Conservation (phyloP, 2,888 invertebrate genomes). For the Norana najaformis region DNA sequence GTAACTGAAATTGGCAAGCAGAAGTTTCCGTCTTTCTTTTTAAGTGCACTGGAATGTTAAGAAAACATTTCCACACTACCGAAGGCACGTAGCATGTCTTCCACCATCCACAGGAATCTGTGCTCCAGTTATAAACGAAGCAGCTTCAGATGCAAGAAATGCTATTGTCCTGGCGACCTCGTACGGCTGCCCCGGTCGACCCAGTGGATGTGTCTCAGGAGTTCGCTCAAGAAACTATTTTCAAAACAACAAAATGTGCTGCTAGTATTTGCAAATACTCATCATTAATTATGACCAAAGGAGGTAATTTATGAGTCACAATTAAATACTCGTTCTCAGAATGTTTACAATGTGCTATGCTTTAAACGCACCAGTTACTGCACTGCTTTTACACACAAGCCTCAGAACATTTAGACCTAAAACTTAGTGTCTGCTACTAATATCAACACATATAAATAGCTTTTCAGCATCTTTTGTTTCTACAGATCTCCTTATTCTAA, state of each 20-base stretch:
- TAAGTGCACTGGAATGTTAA: neutral
- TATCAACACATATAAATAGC: neutral
- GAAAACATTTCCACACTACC: slow-evolving; percentile 59
- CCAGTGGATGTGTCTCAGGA: slow-evolving; percentile 85
- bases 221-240: slow-evolving; percentile 77
- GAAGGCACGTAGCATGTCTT: slow-evolving; percentile 87
- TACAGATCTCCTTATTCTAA: neutral
- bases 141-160: slow-evolving; percentile 81
- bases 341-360: neutral
- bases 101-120: slow-evolving; percentile 92
- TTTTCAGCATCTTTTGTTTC: neutral
- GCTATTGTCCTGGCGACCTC: slow-evolving; percentile 89
- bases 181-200: slow-evolving; percentile 78
- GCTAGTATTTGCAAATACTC: neutral
- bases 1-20: neutral
- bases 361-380: neutral
- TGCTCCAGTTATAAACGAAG: slow-evolving; percentile 85
- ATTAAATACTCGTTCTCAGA: neutral
- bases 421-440: no score
- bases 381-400: neutral
- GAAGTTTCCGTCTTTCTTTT: neutral
- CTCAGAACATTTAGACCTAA: neutral
- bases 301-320: neutral
- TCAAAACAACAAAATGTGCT: neutral
- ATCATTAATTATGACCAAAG: no score